These are phyloP conservation scores for Exaiptasia diaphana DNA, from an alignment of 64 coral and sea anemone genomes.

Conservation along the genomic window DNA sequence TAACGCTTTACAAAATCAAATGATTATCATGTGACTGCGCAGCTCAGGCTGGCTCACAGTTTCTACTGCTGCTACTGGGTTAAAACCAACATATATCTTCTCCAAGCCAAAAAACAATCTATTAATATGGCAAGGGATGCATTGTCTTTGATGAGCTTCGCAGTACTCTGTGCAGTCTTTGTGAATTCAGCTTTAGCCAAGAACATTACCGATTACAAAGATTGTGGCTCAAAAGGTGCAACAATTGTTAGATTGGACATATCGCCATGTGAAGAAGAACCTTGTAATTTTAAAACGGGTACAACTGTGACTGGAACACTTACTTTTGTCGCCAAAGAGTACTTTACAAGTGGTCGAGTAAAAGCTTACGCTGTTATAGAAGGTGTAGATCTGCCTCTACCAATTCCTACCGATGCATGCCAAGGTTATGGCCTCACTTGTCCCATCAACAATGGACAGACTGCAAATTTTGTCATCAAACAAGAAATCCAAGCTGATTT, in stretches of 20 bases:
- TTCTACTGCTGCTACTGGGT: background rate
- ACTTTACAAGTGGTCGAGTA: background rate
- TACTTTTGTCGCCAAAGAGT: background rate
- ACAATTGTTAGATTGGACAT: background rate
- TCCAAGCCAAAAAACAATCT: background rate
- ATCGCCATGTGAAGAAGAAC: background rate
- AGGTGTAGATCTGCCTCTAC: background rate
- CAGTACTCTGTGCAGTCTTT: background rate
- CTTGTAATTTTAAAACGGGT: slow-evolving; percentile 9
- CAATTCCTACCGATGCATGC: background rate
- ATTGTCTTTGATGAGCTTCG: background rate
- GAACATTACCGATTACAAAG: background rate
- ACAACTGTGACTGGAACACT: slow-evolving; percentile 28
- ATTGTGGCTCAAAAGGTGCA: slow-evolving; percentile 2
- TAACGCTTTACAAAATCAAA: background rate
- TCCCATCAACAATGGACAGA: background rate
- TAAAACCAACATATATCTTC: background rate
- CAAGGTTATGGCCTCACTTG: background rate
- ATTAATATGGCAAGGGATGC: background rate
- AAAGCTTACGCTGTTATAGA: slow-evolving; percentile 1
- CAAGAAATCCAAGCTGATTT: slow-evolving; percentile 4
- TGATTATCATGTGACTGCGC: background rate
- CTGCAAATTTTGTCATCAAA: background rate
- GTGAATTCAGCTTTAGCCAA: background rate
- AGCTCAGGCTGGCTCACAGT: background rate